These are phyloP conservation scores for Rhabdophis nuchalis DNA, from an alignment of 2,797 vertebrate genomes.

Conservation along the genomic window DNA sequence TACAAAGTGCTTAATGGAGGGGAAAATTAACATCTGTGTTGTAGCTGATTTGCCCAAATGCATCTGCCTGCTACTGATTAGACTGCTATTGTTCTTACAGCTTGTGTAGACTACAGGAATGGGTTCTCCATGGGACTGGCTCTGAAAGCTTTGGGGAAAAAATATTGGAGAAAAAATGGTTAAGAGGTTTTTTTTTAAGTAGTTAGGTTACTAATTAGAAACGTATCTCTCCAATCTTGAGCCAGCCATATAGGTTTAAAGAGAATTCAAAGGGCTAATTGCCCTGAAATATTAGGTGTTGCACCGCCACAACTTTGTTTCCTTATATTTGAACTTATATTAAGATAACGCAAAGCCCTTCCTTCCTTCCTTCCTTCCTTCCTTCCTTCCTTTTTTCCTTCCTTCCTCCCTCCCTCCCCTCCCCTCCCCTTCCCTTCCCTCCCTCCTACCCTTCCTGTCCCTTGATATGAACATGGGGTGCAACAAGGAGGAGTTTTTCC, in stretches of 20 bases:
- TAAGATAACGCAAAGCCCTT: neutral
- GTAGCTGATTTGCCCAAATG: constrained; percentile 17
- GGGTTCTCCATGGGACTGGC: neutral
- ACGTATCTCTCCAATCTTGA: neutral
- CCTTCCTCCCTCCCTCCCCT: too few species aligned
- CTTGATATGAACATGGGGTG: neutral
- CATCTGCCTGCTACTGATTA: neutral
- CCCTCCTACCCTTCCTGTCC: too few species aligned
- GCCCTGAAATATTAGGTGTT: neutral
- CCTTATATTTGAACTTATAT: neutral
- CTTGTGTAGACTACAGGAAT: neutral
- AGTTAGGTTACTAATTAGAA: neutral
- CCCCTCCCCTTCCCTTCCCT: too few species aligned
- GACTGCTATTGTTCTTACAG: neutral
- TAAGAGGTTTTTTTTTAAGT: too few species aligned
- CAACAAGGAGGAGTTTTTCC: neutral
- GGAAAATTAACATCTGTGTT: constrained; percentile 33
- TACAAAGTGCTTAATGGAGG: constrained; percentile 32
- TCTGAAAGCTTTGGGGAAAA: neutral
- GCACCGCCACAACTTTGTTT: neutral
- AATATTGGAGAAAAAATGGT: neutral
- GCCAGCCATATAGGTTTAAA: neutral
- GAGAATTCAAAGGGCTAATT: neutral
- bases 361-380: too few species aligned
- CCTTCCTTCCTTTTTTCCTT: too few species aligned